Conservation (phyloP, 2,113 vertebrate species). For the Macrotus californicus region DNA sequence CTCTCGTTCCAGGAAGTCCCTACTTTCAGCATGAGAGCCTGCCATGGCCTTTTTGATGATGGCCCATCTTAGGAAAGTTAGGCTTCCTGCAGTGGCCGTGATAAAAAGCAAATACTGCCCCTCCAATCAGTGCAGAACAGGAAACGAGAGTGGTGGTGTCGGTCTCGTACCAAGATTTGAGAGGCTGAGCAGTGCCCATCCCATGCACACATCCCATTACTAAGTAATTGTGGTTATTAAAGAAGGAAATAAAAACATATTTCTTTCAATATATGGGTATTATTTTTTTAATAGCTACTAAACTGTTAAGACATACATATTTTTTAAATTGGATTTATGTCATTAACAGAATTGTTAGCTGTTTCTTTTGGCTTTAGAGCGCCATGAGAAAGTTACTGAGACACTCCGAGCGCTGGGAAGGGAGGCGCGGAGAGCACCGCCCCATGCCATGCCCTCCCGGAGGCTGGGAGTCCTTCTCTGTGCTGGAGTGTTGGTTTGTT, state of each 20-base stretch:
- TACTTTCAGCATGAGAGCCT: background rate
- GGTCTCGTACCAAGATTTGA: background rate
- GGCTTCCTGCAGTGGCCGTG: background rate
- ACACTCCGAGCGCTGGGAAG: background rate
- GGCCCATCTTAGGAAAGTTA: background rate
- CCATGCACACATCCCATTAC: background rate
- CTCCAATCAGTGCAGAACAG: slow-evolving; percentile 2
- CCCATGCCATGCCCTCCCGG: background rate
- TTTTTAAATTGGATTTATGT: background rate
- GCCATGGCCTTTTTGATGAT: background rate
- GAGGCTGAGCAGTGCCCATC: background rate
- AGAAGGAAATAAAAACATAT: background rate
- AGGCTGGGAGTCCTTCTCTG: background rate
- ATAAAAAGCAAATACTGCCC: background rate
- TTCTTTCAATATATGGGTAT: background rate
- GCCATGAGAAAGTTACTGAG: background rate
- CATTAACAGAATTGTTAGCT: slow-evolving; percentile 1
- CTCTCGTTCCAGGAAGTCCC: background rate
- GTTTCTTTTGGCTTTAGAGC: slow-evolving; percentile 7
- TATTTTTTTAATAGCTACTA: slow-evolving; percentile 13
- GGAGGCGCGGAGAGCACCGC: background rate
- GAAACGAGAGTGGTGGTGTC: background rate
- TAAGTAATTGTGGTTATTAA: background rate
- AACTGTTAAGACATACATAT: background rate
- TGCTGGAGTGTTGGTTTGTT: background rate